These are phyloP conservation scores for Labrus mixtus DNA, from an alignment of 2,113 vertebrate species.

Conservation along the genomic window DNA sequence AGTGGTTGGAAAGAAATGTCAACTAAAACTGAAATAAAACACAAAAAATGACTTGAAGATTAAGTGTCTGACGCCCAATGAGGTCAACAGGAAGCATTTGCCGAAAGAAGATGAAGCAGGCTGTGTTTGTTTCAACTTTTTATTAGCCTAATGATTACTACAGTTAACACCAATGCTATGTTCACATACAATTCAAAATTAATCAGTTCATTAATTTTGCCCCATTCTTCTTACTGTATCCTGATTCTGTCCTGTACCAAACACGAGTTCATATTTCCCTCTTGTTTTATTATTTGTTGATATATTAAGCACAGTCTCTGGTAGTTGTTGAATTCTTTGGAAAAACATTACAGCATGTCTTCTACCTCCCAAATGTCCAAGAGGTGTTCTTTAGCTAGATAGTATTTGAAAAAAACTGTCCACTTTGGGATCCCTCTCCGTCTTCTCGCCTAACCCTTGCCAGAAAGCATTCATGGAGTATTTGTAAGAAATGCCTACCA, in stretches of 20 bases:
- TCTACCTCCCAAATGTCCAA: constrained; percentile 21
- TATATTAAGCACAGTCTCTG: constrained; percentile 19
- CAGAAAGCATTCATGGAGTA: constrained; percentile 26
- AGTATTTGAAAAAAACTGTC: constrained; percentile 6
- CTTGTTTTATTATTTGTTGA: neutral
- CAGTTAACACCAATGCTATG: constrained; percentile 94
- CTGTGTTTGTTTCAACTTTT: constrained; percentile 83
- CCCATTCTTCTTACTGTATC: constrained; percentile 54
- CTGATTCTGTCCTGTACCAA: constrained; percentile 32
- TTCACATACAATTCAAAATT: constrained; percentile 88
- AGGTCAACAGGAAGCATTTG: constrained; percentile 32
- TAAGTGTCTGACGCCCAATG: constrained; percentile 68
- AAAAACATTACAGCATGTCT: constrained; percentile 31
- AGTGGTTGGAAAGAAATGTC: neutral
- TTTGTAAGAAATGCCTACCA: constrained; percentile 16
- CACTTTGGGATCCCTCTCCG: neutral
- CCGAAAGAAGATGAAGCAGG: constrained; percentile 85
- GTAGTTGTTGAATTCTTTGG: constrained; percentile 28
- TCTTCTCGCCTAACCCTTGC: neutral
- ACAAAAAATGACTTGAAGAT: constrained; percentile 7
- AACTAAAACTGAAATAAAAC: neutral
- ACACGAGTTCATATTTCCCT: neutral
- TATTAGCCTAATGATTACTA: constrained; percentile 93
- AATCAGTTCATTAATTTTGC: constrained; percentile 65
- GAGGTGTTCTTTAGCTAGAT: constrained; percentile 18